Percentiles rank a stretch among this genome's conserved stretches.
Evolutionary conservation across 2,797 vertebrate species (phyloP).

Genomic region (Oophaga sylvatica): DNA sequence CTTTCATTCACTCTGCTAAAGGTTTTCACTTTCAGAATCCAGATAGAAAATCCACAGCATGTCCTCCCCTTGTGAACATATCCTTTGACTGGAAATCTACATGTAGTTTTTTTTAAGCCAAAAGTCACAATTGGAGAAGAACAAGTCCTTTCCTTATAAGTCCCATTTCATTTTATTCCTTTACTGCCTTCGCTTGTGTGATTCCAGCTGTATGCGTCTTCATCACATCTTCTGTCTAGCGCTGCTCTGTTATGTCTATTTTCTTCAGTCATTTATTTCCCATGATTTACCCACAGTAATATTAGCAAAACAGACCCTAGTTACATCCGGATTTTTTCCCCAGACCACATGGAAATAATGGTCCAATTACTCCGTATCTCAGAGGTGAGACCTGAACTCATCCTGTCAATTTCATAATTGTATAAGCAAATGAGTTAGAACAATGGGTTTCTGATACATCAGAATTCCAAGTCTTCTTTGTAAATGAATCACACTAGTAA

Average conservation of each 20-base stretch:
- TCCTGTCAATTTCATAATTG: conserved; percentile 51
- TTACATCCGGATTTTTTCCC: conserved; percentile 2
- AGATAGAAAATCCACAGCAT: no score
- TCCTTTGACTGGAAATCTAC: no score
- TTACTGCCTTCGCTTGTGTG: no score
- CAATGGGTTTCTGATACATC: conserved; percentile 45
- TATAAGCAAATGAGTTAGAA: conserved; percentile 36
- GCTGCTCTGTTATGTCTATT: background rate
- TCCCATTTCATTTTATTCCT: no score
- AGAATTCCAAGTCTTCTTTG: conserved; percentile 38
- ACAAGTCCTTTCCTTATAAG: no score
- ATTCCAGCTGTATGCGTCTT: background rate
- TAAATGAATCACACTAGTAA: conserved; percentile 35
- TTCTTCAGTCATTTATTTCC: background rate
- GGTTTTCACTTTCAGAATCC: no score
- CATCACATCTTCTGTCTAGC: background rate
- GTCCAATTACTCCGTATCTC: conserved; percentile 37
- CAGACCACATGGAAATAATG: background rate
- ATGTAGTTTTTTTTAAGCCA: no score
- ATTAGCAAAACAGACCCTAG: background rate
- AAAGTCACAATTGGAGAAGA: no score
- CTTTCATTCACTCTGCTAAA: no score
- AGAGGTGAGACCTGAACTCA: conserved; percentile 43
- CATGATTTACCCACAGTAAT: background rate
- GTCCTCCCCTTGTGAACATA: no score